A percentile compares a stretch with the other conserved stretches of the same genome.
phyloP scores from a whole-genome alignment of 64 coral and sea anemone genomes.

The Acropora tenuis region DNA sequence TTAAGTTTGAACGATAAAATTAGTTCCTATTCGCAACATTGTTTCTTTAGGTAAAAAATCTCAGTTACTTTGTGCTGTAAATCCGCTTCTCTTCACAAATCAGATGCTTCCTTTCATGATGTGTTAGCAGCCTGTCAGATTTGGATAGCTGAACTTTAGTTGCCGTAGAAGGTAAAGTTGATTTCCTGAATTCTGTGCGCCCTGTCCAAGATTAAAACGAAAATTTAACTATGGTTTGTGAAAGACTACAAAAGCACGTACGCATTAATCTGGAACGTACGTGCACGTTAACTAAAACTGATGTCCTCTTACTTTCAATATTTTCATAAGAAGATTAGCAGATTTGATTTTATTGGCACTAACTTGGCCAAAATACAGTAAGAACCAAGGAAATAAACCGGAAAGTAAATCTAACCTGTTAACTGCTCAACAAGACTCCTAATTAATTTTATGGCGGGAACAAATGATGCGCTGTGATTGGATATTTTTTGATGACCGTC shows the following conservation, averaged over 20 bases:
- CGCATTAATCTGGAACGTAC: background rate
- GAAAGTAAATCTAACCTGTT: constrained; percentile 20
- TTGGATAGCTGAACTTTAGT: background rate
- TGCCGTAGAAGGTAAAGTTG: background rate
- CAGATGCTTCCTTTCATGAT: background rate
- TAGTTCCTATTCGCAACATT: background rate
- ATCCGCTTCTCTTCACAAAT: constrained; percentile 6
- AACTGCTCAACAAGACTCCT: constrained; percentile 53
- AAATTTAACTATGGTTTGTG: background rate
- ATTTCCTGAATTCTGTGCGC: background rate
- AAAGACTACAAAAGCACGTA: constrained; percentile 12
- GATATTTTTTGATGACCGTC: background rate
- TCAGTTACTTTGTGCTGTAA: constrained; percentile 25
- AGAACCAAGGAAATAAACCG: background rate
- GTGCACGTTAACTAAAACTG: background rate
- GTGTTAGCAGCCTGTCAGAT: background rate
- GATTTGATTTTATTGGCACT: background rate
- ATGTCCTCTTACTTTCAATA: background rate
- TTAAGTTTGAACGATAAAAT: background rate
- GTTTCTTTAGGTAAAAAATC: background rate
- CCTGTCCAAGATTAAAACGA: constrained; percentile 24
- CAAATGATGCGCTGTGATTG: background rate
- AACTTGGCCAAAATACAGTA: background rate
- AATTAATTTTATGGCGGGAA: constrained; percentile 6
- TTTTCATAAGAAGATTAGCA: background rate